Conservation (phyloP, 2,113 vertebrate species). For the Ornithorhynchus anatinus region DNA sequence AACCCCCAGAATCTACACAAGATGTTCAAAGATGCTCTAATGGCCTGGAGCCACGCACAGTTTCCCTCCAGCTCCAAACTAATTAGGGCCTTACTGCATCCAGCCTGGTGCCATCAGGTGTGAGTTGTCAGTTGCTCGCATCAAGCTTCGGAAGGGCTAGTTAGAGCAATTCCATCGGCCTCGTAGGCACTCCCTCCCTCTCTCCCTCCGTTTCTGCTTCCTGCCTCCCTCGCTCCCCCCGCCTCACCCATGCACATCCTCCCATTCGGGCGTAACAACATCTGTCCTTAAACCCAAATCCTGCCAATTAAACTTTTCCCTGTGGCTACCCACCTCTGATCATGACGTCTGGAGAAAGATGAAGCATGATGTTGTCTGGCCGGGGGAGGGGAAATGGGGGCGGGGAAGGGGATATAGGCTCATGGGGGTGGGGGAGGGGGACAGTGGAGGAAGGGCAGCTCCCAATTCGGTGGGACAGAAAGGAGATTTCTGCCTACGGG, state of each 20-base stretch:
- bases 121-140: no score
- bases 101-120: no score
- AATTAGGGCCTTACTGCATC: no score
- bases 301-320: conserved; percentile 36
- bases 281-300: conserved; percentile 25
- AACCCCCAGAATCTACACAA: no score
- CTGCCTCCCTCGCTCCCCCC: neutral
- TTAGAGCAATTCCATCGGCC: neutral
- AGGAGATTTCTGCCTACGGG: neutral
- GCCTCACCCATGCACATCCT: neutral
- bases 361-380: neutral
- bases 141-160: no score
- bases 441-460: no score
- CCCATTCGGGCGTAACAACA: neutral
- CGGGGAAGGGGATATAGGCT: neutral
- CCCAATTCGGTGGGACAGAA: no score
- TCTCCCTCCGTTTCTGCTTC: neutral
- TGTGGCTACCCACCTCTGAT: neutral
- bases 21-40: no score
- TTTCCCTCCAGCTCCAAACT: no score
- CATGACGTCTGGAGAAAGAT: neutral
- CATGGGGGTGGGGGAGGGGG: neutral
- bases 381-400: neutral
- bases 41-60: no score
- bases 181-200: neutral